phyloP scores from a whole-genome alignment of 2,888 invertebrate species.

The Petrophora chlorosata region DNA sequence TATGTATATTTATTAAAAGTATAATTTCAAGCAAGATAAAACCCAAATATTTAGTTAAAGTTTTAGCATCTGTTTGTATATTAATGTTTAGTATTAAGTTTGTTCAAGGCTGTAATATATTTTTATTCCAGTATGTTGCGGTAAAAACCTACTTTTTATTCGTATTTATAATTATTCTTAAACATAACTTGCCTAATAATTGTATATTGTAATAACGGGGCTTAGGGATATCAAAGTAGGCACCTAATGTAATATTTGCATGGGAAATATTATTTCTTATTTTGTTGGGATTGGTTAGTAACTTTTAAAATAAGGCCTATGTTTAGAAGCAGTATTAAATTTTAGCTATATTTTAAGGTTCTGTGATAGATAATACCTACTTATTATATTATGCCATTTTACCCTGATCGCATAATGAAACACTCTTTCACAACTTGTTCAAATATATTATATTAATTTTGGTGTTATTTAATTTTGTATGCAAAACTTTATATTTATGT shows the following conservation, averaged over 20 bases:
- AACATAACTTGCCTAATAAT: slow-evolving; percentile 26
- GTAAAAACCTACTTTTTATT: too few species aligned
- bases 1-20: too few species aligned
- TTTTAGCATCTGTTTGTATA: neutral
- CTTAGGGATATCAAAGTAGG: slow-evolving; percentile 18
- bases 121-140: slow-evolving; percentile 2
- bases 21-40: slow-evolving; percentile 1
- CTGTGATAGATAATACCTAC: slow-evolving; percentile 63
- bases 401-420: slow-evolving; percentile 4
- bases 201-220: slow-evolving; percentile 8
- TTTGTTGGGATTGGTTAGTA: slow-evolving; percentile 19
- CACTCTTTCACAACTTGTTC: neutral
- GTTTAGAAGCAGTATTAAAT: slow-evolving; percentile 34
- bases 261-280: slow-evolving; percentile 1
- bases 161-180: neutral
- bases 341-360: slow-evolving; percentile 45
- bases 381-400: slow-evolving; percentile 43
- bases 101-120: slow-evolving; percentile 17
- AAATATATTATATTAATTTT: neutral
- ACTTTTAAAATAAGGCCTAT: slow-evolving; percentile 1
- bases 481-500: too few species aligned
- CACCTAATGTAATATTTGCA: slow-evolving; percentile 18
- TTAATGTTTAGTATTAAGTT: neutral
- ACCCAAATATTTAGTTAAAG: neutral
- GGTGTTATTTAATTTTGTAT: neutral